Conservation (phyloP, 2,113 vertebrate genomes). For the Phaethornis superciliosus region DNA sequence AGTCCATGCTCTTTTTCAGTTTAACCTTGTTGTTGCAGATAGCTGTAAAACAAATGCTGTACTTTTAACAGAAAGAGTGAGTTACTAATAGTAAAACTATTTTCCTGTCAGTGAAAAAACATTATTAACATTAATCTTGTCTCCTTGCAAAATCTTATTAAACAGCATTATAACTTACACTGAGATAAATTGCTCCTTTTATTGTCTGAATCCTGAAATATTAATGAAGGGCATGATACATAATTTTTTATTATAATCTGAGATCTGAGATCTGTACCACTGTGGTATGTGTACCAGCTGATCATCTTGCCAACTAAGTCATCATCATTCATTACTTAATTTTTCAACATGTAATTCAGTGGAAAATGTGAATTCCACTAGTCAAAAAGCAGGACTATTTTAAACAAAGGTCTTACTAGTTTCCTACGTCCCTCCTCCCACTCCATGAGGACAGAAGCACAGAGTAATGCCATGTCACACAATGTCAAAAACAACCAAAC, state of each 20-base stretch:
- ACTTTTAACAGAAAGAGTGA: neutral
- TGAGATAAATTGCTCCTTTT: constrained; percentile 39
- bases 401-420: neutral
- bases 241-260: neutral
- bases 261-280: neutral
- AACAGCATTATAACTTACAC: neutral
- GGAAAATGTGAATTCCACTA: neutral
- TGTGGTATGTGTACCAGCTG: neutral
- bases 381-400: neutral
- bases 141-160: constrained; percentile 34
- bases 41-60: constrained; percentile 34
- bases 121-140: constrained; percentile 56
- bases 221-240: constrained; percentile 48
- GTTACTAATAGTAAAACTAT: constrained; percentile 16
- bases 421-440: neutral
- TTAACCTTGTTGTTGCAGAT: constrained; percentile 38
- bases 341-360: neutral
- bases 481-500: neutral
- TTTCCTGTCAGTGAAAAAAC: constrained; percentile 35
- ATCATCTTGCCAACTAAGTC: neutral
- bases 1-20: neutral
- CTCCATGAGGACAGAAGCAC: neutral
- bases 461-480: neutral
- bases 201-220: constrained; percentile 42
- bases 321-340: neutral